phyloP scores from a whole-genome alignment of 1,140 invertebrate species.

The Coboldia fuscipes region DNA sequence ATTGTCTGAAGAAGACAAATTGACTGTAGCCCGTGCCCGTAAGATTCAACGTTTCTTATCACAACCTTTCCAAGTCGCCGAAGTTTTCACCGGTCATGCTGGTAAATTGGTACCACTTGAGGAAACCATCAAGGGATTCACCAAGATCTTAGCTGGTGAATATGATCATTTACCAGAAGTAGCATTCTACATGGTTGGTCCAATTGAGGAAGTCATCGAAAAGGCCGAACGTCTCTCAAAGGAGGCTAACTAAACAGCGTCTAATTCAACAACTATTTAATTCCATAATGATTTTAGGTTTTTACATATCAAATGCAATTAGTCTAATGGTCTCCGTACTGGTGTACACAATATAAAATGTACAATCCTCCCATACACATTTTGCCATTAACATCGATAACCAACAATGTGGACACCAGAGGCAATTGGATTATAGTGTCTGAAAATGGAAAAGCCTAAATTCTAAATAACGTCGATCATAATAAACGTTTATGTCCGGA shows the following conservation, averaged over 20 bases:
- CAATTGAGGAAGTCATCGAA: constrained; percentile 51
- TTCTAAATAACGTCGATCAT: no score
- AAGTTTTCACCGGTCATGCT: constrained; percentile 41
- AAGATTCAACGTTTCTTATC: constrained; percentile 68
- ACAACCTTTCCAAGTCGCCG: constrained; percentile 61
- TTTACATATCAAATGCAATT: no score
- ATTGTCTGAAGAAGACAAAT: constrained; percentile 63
- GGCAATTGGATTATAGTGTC: no score
- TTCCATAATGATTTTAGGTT: no score
- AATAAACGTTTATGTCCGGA: no score
- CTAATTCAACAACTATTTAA: no score
- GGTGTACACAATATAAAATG: no score
- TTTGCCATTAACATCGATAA: no score
- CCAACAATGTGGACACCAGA: no score
- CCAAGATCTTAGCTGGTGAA: constrained; percentile 39
- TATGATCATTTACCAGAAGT: constrained; percentile 64
- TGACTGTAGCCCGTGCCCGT: constrained; percentile 57
- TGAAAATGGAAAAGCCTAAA: no score
- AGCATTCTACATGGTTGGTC: constrained; percentile 75
- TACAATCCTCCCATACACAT: no score
- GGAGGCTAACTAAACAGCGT: constrained; percentile 12
- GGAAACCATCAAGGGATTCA: constrained; percentile 30
- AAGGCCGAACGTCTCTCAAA: constrained; percentile 50
- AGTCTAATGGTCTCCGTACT: no score
- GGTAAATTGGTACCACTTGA: constrained; percentile 37